Conservation (phyloP, 2,797 vertebrate species). For the Zonotrichia albicollis region DNA sequence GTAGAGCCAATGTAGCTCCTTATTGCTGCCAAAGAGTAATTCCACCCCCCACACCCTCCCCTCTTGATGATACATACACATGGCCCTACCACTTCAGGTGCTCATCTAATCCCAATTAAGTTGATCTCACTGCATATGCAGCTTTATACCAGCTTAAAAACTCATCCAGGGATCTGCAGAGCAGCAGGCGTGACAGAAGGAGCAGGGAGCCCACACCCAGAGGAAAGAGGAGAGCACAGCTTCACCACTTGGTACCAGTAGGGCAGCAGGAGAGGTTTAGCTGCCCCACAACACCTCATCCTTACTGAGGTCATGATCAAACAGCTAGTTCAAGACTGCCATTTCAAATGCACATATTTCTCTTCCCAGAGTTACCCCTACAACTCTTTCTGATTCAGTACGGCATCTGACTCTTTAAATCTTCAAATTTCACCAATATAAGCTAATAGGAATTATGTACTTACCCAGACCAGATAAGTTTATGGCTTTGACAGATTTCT, state of each 20-base stretch:
- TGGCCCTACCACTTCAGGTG: not conserved
- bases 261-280: not conserved
- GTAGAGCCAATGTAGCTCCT: not conserved
- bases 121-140: not conserved
- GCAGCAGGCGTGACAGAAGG: not conserved
- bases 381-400: not conserved
- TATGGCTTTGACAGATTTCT: slow-evolving; percentile 98
- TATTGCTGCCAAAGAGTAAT: not conserved
- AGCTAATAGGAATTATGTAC: slow-evolving; percentile 53
- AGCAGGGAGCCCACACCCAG: not conserved
- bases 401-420: not conserved
- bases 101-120: not conserved
- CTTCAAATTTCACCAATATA: not conserved
- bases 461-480: slow-evolving; percentile 95
- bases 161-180: not conserved
- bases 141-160: not conserved
- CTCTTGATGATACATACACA: not conserved
- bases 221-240: not conserved
- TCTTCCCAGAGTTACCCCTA: not conserved
- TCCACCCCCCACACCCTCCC: not conserved
- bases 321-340: not conserved
- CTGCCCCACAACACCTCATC: not conserved
- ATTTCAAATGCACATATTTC: not conserved
- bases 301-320: not conserved
- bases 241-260: not conserved